phyloP scores from a whole-genome alignment of 2,888 invertebrate genomes.

The Stenolophus ochropezus region DNA sequence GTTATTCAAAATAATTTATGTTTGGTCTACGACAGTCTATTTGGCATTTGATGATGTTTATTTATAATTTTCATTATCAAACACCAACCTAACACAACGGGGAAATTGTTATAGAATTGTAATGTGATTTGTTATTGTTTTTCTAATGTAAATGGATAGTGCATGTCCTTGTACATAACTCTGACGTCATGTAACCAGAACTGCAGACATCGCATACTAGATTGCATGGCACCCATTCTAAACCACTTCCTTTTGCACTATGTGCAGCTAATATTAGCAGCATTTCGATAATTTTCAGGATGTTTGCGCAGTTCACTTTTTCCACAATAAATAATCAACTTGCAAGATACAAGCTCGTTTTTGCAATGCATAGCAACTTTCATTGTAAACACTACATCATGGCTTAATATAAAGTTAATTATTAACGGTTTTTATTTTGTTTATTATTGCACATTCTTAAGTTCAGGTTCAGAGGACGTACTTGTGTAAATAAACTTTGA shows the following conservation, averaged over 20 bases:
- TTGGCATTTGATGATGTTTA: background rate
- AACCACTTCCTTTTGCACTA: background rate
- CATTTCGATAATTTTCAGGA: background rate
- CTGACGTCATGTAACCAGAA: constrained; percentile 27
- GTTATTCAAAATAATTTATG: background rate
- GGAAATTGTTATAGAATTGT: constrained; percentile 19
- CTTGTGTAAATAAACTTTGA: no score
- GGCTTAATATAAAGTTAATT: no score
- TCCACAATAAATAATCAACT: background rate
- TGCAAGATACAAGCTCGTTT: background rate
- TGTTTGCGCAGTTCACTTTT: background rate
- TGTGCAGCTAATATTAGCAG: background rate
- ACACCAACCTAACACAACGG: background rate
- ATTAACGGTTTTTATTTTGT: no score
- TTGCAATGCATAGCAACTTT: no score
- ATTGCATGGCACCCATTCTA: background rate
- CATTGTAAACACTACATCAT: no score
- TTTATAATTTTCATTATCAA: background rate
- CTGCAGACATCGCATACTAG: background rate
- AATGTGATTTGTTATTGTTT: constrained; percentile 36
- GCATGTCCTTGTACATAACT: constrained; percentile 12
- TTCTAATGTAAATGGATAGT: constrained; percentile 1
- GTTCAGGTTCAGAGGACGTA: no score
- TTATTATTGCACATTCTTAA: no score
- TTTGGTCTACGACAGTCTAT: background rate